phyloP scores from a whole-genome alignment of 2,888 invertebrate genomes.

The Watsonalla binaria region DNA sequence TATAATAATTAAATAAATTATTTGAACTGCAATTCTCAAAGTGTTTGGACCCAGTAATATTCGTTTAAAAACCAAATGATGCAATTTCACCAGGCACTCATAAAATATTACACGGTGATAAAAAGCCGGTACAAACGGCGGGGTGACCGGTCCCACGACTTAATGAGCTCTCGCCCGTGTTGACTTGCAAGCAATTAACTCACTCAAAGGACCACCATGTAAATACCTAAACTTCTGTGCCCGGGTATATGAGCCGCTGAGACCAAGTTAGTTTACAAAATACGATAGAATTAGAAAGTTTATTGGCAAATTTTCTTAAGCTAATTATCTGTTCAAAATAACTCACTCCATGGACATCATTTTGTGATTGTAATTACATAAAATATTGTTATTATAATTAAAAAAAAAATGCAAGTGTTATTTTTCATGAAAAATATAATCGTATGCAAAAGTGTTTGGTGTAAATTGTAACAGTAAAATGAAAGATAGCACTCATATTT shows the following conservation, averaged over 20 bases:
- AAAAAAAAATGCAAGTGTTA: too few species aligned
- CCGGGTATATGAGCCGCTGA: background rate
- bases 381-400: too few species aligned
- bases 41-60: too few species aligned
- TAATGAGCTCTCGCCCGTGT: slow-evolving; percentile 38
- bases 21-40: too few species aligned
- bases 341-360: too few species aligned
- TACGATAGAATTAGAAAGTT: too few species aligned
- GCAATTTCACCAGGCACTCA: background rate
- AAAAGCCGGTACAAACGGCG: background rate
- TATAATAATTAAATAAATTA: too few species aligned
- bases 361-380: too few species aligned
- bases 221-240: background rate
- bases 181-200: slow-evolving; percentile 35
- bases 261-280: too few species aligned
- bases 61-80: background rate
- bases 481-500: slow-evolving; percentile 66
- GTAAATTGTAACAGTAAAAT: slow-evolving; percentile 51
- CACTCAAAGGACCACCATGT: slow-evolving; percentile 19
- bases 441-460: slow-evolving; percentile 41
- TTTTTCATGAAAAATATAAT: slow-evolving; percentile 27
- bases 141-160: slow-evolving; percentile 13
- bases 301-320: too few species aligned
- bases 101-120: background rate
- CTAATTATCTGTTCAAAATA: too few species aligned